Evolutionary conservation across 2,888 invertebrate genomes (phyloP), one percentile per base, ranked within the genome.

Genomic region (Cacoxenus indagator): DNA sequence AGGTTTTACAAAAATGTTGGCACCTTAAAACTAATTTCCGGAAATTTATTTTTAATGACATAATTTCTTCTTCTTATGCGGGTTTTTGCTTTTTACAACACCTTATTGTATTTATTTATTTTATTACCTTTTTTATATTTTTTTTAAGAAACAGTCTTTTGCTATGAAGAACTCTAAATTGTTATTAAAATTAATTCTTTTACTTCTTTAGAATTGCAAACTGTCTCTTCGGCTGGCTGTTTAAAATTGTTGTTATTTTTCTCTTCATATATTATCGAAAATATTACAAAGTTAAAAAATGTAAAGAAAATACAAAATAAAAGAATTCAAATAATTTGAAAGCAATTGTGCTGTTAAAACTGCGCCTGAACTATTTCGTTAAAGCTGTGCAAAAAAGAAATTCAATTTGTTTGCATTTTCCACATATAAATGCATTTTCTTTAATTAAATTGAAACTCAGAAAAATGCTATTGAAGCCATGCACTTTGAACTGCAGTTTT

Each of bases 111-210:
- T 54, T 22, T 65, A 72, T 69, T 69, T 76, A 76, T 45, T 61
- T 75, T 75, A 55, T 59, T 77, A 75, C 74, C 67, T 51, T 48
- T 6, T 51, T 51, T 37, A 37, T 37, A 4, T 37, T 37, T 37
- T 37, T 22, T 73, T 78, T 82, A 75, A 76, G 79, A 81, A 82
- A 81, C 81, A 81, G 81, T 81, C 81, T 81, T 81, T 81, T 81
- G 74, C 82, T 82, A 81, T 81, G 81, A 55, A 29, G 57, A 82
- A 81, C 75, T 78, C 75, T 81, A 78, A 78, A 76, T 81, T 82
- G 73, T 76, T 74, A 45, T 27, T 61, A 43, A 19, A 24, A 54
- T 17, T 57, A 29, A 2, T 5, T 31, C 9, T 14, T 31, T 59
- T 59, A 19, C 31, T 8, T 62, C 17, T 22, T 22, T 22, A 19